Evolutionary conservation across 2,113 vertebrate species (phyloP).

Genomic region (Thalassoma bifasciatum): DNA sequence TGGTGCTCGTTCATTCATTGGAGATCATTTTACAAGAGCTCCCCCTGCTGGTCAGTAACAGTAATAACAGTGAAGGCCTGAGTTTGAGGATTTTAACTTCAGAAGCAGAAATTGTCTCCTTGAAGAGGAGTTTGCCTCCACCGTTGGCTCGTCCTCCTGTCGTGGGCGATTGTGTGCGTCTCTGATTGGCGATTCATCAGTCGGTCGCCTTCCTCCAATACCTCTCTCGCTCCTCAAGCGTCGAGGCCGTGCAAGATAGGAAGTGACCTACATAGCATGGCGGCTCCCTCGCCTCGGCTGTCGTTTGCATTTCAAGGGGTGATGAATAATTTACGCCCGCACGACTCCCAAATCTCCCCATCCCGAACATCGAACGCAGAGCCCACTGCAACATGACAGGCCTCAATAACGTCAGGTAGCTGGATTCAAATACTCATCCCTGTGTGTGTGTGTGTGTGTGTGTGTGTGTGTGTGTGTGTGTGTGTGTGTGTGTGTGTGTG

Average conservation of each 20-base stretch:
- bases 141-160: constrained; percentile 21
- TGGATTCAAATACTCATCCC: constrained; percentile 17
- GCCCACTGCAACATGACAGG: constrained; percentile 56
- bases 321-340: constrained; percentile 69
- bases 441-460: background rate
- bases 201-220: constrained; percentile 5
- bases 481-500: constrained; percentile 2
- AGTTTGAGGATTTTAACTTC: no score
- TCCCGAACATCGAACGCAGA: constrained; percentile 30
- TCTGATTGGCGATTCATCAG: constrained; percentile 53
- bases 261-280: constrained; percentile 70
- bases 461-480: constrained; percentile 17
- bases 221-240: constrained; percentile 23
- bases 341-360: constrained; percentile 42
- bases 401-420: constrained; percentile 51
- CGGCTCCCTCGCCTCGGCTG: constrained; percentile 59
- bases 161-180: background rate
- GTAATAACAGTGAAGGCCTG: no score
- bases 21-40: background rate
- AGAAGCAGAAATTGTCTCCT: background rate
- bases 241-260: constrained; percentile 43
- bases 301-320: constrained; percentile 70
- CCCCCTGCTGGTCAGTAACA: background rate
- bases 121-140: constrained; percentile 12
- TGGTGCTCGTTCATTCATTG: background rate